Evolutionary conservation across 92 coral and sea anemone genomes (phyloP).

Genomic region (Isaurus tuberculatus): DNA sequence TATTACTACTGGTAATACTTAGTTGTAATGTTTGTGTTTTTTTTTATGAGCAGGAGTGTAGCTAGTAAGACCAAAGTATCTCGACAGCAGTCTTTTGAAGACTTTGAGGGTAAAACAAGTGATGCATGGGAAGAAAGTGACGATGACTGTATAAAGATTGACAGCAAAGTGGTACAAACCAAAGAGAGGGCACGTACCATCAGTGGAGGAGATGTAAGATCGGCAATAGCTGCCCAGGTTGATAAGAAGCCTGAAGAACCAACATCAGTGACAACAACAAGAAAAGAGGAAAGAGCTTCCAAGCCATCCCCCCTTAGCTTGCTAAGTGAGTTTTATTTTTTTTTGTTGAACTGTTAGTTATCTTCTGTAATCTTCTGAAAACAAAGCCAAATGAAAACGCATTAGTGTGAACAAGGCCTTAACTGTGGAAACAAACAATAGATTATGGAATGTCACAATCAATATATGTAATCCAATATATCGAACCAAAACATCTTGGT

Average conservation of each 20-base stretch:
- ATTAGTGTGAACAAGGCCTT: no score
- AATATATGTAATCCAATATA: no score
- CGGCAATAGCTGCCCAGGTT: conserved; percentile 67
- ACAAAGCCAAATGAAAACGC: no score
- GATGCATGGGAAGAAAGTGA: conserved; percentile 98
- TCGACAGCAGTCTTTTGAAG: conserved; percentile 86
- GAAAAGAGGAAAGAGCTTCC: conserved; percentile 66
- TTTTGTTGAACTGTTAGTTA: background rate
- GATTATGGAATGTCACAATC: no score
- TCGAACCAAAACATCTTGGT: background rate
- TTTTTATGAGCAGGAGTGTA: background rate
- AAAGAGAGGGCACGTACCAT: conserved; percentile 74
- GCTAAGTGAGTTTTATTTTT: conserved; percentile 62
- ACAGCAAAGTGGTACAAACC: conserved; percentile 36
- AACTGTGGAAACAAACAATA: no score
- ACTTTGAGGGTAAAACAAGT: conserved; percentile 88
- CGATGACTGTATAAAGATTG: conserved; percentile 80
- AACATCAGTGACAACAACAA: conserved; percentile 32
- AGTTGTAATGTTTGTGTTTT: no score
- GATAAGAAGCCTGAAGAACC: conserved; percentile 56
- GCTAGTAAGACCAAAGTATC: conserved; percentile 75
- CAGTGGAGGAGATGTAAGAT: conserved; percentile 94
- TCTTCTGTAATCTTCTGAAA: background rate
- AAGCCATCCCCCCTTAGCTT: conserved; percentile 87
- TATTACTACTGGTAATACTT: no score